Evolutionary conservation across 2,113 vertebrate species (phyloP).

Genomic region (Labeo rohita): DNA sequence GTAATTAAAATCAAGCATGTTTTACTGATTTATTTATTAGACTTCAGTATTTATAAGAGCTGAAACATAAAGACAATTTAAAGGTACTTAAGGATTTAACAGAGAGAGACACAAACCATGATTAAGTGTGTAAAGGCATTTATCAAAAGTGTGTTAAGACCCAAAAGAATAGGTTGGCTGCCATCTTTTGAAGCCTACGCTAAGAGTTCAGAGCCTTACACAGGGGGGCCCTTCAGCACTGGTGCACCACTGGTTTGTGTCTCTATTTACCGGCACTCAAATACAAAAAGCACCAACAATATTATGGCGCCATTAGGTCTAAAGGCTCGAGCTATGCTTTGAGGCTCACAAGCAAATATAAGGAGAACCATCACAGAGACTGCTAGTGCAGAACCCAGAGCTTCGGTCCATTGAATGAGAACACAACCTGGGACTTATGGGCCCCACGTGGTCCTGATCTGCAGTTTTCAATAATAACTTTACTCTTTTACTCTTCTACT

Average conservation of each 20-base stretch:
- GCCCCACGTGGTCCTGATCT: not conserved
- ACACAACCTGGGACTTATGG: conserved; percentile 26
- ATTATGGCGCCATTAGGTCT: conserved; percentile 10
- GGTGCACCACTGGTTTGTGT: conserved; percentile 21
- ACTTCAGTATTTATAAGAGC: not conserved
- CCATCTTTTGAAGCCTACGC: conserved; percentile 53
- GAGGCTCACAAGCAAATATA: not conserved
- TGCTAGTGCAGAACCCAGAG: conserved; percentile 38
- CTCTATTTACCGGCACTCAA: conserved; percentile 15
- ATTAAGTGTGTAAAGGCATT: conserved; percentile 49
- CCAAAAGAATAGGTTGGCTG: conserved; percentile 53
- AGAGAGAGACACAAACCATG: not conserved
- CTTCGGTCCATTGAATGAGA: conserved; percentile 30
- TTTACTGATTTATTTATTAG: not conserved
- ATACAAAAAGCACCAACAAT: conserved; percentile 38
- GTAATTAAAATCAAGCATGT: not conserved
- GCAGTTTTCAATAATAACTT: conserved; percentile 31
- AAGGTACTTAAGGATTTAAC: not conserved
- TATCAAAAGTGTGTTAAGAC: conserved; percentile 50
- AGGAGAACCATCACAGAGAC: conserved; percentile 22
- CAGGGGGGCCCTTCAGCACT: conserved; percentile 35
- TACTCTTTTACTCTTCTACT: conserved; percentile 17
- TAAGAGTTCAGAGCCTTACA: conserved; percentile 6
- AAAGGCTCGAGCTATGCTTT: not conserved
- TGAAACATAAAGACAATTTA: not conserved